Evolutionary conservation across 92 coral and sea anemone species (phyloP), one percentile per base, ranked within the genome.

Genomic region (Palythoa heliodiscus): DNA sequence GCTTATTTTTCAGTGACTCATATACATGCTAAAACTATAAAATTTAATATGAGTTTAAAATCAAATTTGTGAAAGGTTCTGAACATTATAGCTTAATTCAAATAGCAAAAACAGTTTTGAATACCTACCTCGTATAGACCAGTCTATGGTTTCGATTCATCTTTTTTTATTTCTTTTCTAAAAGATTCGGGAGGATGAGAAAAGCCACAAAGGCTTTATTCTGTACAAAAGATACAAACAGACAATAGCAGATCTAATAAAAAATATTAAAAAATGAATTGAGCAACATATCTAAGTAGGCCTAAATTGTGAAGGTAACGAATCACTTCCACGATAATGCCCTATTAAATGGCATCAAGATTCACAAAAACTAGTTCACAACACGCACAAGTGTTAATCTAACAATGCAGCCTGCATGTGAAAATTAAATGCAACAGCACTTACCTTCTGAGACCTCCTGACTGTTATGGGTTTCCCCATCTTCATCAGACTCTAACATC

Each of bases 91-190:
- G 13, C 11, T 23, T 16, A 58, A 5, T 58, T 58, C 15, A 58
- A 3, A 58, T 13, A 7, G 55, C 55, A 52, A 52, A 52, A 29
- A 29, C 55, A 52, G 55, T 52, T 52, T 52, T 52, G 2, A 52
- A 52, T 3, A 7, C 11, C 13, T 38, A 71, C 75, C 52, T 40
- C 35, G 35, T 29, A 29, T 29, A 29, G 35, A 29, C 35, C 35
- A 29, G 35, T 29, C 35, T 1, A 29, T 40, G 77, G 77, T 40
- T 73, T 16, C 24, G 77, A 15, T 73, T 73, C 15, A 58, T 17
- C 16, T 73, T 73, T n/a, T 73, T 16, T 2, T 22, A 40, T 73
- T 73, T 73, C 57, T 73, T 73, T 73, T 73, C 77, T 7, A 73
- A 52, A n/a, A 73, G 16, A 73, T 73, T 54, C 1, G 77, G 77